A percentile compares a stretch with the other conserved stretches of the same genome.
These are phyloP conservation scores for Sebastes steindachneri DNA, from an alignment of 2,797 vertebrate species.

Conservation along the genomic window DNA sequence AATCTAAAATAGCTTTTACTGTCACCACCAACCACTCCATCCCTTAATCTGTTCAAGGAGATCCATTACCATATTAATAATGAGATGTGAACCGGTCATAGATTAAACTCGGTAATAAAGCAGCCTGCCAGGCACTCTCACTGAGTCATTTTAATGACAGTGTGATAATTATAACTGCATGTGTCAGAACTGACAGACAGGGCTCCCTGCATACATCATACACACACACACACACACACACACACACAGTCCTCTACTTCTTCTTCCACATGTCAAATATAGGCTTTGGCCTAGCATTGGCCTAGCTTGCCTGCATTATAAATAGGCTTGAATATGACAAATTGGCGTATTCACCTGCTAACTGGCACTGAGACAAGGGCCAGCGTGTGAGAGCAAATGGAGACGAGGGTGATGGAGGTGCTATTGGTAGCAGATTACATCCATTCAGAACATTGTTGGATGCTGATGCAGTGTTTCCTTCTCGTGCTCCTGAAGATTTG, in stretches of 20 bases:
- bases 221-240: slow-evolving; percentile 4
- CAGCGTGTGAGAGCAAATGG: slow-evolving; percentile 11
- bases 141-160: slow-evolving; percentile 75
- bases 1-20: slow-evolving; percentile 78
- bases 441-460: not conserved
- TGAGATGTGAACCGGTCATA: slow-evolving; percentile 80
- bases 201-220: slow-evolving; percentile 39
- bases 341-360: slow-evolving; percentile 35
- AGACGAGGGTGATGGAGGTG: not conserved
- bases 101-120: slow-evolving; percentile 81
- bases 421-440: not conserved
- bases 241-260: slow-evolving; percentile 2
- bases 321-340: slow-evolving; percentile 47
- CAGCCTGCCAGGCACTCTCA: slow-evolving; percentile 77
- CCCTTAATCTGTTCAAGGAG: slow-evolving; percentile 80
- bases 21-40: slow-evolving; percentile 73
- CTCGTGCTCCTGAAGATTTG: not conserved
- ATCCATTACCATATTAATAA: slow-evolving; percentile 86
- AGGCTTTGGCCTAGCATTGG: slow-evolving; percentile 1
- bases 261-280: slow-evolving; percentile 50
- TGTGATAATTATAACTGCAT: slow-evolving; percentile 74
- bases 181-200: slow-evolving; percentile 76
- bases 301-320: slow-evolving; percentile 38
- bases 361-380: slow-evolving; percentile 10
- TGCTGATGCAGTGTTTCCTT: not conserved